Conservation (phyloP, 1,140 invertebrate genomes). For the Mycetomoellerius zeteki region DNA sequence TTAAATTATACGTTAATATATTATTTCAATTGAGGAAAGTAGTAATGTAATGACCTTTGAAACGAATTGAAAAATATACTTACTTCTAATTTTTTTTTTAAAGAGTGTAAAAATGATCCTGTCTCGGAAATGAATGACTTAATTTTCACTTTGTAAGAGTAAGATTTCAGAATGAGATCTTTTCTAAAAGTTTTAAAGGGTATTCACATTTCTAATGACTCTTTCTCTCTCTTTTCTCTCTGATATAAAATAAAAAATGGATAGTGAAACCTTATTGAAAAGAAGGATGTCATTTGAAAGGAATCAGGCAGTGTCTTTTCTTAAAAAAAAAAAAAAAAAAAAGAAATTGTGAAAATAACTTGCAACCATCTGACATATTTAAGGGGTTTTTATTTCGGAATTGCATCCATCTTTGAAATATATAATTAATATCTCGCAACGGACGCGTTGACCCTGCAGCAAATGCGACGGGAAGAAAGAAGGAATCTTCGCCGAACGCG, state of each 20-base stretch:
- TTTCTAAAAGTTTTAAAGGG: no score
- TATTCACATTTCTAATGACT: no score
- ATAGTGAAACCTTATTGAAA: neutral
- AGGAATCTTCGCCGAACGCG: conserved; percentile 65
- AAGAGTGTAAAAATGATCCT: no score
- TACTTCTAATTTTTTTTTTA: no score
- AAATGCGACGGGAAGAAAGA: conserved; percentile 67
- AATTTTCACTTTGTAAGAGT: neutral
- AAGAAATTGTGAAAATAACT: conserved; percentile 29
- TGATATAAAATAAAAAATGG: neutral
- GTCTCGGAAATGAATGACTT: no score
- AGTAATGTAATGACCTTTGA: no score
- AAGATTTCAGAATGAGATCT: neutral
- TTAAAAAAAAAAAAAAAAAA: no score
- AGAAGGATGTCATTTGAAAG: neutral
- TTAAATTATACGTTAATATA: no score
- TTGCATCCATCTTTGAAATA: conserved; percentile 63
- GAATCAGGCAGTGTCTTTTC: neutral
- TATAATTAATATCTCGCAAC: conserved; percentile 66
- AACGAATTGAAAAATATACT: no score
- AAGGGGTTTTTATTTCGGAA: conserved; percentile 67
- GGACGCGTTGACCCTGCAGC: conserved; percentile 58
- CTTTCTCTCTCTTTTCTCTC: neutral
- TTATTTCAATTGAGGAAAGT: no score
- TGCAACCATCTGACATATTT: conserved; percentile 45